Evolutionary conservation across 2,797 vertebrate genomes (phyloP).

Genomic region (Typhlichthys eigenmanni): DNA sequence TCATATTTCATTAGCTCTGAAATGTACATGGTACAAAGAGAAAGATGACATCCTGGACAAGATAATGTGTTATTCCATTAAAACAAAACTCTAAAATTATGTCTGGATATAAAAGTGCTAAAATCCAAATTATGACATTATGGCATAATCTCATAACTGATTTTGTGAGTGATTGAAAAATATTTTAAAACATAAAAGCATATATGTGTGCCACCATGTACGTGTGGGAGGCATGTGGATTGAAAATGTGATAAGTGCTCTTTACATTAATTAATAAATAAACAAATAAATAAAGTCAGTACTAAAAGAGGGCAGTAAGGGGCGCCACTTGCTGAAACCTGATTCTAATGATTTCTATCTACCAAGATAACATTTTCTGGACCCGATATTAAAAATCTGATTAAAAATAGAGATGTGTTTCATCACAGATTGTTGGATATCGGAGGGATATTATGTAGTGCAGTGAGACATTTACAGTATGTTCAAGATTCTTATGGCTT

Average conservation of each 20-base stretch:
- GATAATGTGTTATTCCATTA: conserved; percentile 12
- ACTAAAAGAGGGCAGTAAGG: conserved; percentile 58
- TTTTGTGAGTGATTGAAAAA: conserved; percentile 5
- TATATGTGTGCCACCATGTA: too few species aligned
- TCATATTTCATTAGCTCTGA: too few species aligned
- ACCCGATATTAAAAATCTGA: conserved; percentile 1
- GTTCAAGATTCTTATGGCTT: conserved; percentile 9
- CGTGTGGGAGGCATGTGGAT: too few species aligned
- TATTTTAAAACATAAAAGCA: conserved; percentile 1
- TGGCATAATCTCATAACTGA: background rate
- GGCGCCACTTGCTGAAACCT: conserved; percentile 53
- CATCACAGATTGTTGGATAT: too few species aligned
- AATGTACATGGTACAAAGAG: conserved; percentile 7
- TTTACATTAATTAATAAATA: conserved; percentile 7
- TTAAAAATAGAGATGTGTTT: background rate
- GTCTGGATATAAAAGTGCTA: background rate
- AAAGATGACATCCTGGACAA: conserved; percentile 27
- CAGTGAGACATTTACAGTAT: conserved; percentile 11
- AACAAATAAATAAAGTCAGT: conserved; percentile 31
- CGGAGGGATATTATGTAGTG: conserved; percentile 7
- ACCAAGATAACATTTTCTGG: conserved; percentile 4
- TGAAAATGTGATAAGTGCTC: background rate
- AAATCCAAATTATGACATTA: background rate
- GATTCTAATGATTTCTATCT: conserved; percentile 15
- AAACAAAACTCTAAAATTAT: conserved; percentile 26